These are phyloP conservation scores for Perca fluviatilis DNA, from an alignment of 2,113 vertebrate genomes.

Conservation along the genomic window DNA sequence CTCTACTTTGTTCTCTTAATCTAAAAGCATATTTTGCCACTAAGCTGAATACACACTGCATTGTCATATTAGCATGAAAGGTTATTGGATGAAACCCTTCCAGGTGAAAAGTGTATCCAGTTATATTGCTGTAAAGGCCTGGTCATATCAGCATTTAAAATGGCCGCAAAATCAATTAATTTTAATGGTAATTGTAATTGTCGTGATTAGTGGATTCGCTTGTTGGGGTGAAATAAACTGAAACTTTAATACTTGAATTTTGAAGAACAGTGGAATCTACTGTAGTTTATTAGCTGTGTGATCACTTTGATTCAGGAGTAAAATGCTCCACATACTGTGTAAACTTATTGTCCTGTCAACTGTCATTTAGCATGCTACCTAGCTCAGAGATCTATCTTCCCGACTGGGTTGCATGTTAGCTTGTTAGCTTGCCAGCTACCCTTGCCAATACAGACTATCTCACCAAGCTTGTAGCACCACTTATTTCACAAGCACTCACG, in stretches of 20 bases:
- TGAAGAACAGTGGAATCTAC: background rate
- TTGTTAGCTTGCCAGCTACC: background rate
- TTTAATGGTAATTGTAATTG: background rate
- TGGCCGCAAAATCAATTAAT: background rate
- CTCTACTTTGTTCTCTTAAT: background rate
- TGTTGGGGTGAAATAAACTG: background rate
- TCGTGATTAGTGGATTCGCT: background rate
- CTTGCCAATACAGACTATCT: background rate
- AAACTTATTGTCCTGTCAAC: background rate
- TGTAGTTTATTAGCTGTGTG: background rate
- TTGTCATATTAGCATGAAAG: background rate
- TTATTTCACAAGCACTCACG: background rate
- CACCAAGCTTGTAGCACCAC: background rate
- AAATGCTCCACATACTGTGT: background rate
- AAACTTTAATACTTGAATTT: background rate
- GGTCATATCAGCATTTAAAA: background rate
- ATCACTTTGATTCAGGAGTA: background rate
- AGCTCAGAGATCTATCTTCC: background rate
- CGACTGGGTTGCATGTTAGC: background rate
- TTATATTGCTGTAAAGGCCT: background rate
- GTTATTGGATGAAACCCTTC: background rate
- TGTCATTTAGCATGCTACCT: background rate
- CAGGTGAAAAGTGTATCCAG: background rate
- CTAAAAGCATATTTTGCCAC: background rate
- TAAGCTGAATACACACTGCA: background rate